Evolutionary conservation across 2,888 invertebrate species (phyloP), one percentile per base, ranked within the genome.

Genomic region (Cephus rjabovi): DNA sequence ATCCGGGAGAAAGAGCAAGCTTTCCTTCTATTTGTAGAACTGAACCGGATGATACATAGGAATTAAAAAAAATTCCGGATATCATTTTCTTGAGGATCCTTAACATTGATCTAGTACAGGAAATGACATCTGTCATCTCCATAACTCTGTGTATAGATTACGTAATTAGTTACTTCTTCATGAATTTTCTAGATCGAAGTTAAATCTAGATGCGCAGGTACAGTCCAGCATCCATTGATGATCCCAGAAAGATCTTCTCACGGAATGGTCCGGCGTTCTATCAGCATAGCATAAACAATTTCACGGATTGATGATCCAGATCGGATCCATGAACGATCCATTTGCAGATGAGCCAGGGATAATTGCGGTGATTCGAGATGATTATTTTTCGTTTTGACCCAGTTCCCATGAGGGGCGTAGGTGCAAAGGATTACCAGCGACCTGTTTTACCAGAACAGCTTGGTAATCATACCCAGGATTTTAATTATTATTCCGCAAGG

Each of bases 231-330:
- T 56, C 23, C 9, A 9, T 40, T 6, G 40, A 40, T 15, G 40
- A 40, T 56, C 23, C 40, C 9, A 15, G 23, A 23, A 56, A 56
- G 40, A 23, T 56, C 23, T 56, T 56, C 40, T 56, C 40, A 56
- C 40, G 40, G 40, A 23, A 56, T 56, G 40, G 40, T 56, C 40
- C 40, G 23, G 40, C 4, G 23, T 56, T 56, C 40, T 56, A 23
- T 56, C 40, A 23, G 23, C 40, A 56, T 6, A 23, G 40, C 40
- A 71, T 56, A 71, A 79, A 83, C 79, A 78, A 86, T 87, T 86
- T 85, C 83, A 84, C 83, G 82, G 84, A 83, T 83, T 84, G 83
- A 85, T 86, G 86, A 85, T 83, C 82, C 85, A 84, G 80, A 79
- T 83, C 85, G 79, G 79, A 83, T 84, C 78, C 78, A 83, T 79